Evolutionary conservation across 2,797 vertebrate genomes (phyloP).

Genomic region (Valencia hispanica): DNA sequence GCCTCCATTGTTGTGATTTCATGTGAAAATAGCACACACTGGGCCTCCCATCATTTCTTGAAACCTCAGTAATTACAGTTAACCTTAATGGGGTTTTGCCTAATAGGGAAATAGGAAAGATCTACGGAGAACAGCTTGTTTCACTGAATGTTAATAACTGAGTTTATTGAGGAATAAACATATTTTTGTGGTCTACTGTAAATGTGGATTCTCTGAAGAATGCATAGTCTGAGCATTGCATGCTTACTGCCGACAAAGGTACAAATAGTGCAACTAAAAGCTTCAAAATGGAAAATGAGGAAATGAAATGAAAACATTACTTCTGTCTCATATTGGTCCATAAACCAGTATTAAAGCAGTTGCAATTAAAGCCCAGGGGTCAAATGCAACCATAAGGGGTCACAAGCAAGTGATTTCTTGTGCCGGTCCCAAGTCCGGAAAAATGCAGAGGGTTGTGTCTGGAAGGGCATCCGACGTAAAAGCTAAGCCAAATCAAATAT

Average conservation of each 20-base stretch:
- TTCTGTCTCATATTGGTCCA: not conserved
- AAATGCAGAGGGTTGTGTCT: too few relatives aligned
- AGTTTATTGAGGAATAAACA: not conserved
- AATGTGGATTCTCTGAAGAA: not conserved
- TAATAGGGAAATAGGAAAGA: not conserved
- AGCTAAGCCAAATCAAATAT: too few relatives aligned
- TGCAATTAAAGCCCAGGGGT: not conserved
- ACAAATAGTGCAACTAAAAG: not conserved
- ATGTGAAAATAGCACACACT: not conserved
- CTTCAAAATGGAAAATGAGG: not conserved
- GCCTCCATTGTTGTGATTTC: not conserved
- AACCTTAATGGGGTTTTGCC: not conserved
- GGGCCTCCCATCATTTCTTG: not conserved
- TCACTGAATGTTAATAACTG: not conserved
- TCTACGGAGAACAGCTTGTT: not conserved
- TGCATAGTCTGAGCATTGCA: not conserved
- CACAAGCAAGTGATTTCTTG: too few relatives aligned
- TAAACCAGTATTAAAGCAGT: not conserved
- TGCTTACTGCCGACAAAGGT: not conserved
- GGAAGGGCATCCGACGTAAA: too few relatives aligned
- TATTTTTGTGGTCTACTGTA: not conserved
- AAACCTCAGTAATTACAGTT: not conserved
- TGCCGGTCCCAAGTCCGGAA: too few relatives aligned
- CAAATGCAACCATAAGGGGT: too few relatives aligned
- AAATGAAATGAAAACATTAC: not conserved